Evolutionary conservation across 2,797 vertebrate genomes (phyloP), one percentile per base, ranked within the genome.

Genomic region (Mycteria americana): DNA sequence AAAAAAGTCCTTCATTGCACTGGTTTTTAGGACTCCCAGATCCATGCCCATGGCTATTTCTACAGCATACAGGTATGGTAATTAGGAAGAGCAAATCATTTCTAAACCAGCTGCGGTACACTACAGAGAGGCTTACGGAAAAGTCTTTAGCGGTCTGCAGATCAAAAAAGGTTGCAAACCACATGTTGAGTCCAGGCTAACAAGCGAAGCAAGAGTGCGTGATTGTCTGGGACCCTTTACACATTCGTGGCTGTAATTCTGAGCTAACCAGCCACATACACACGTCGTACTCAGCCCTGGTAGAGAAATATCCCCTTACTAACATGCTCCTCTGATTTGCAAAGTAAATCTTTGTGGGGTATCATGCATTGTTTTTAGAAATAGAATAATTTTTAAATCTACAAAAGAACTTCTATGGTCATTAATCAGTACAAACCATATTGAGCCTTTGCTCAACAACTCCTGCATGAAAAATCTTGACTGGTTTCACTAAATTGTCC

Each of bases 221-320:
- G 33, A 23, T 3, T 4, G 3, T 45, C 35, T 95, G 50, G n/a
- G 11, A 19, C 75, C 31, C 25, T 81, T 76, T 27, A 46, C 30
- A 48, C 7, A 4, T n/a, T 46, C 0, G 0, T 65, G 60, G 25
- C 35, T 83, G n/a, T 24, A 43, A n/a, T 73, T 88, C 24, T n/a
- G 43, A 80, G 24, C 35, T 77, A n/a, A 39, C 18, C 7, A 4
- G 33, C 25, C 11, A 28, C 6, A 59, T 14, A 43, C 11, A 33
- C 28, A 43, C 50, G 13, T 45, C 2, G 0, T 13, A 11, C 30
- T 90, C 41, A 84, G 35, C 31, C 24, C 15, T 31, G 37, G 14
- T 23, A 18, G 10, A 59, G 43, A 62, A 83, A 59, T 65, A 69
- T 11, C 2, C 7, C 11, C 33, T 51, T 81, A 43, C 24, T 48